Conservation (phyloP, 2,888 invertebrate genomes). For the Tricholauxania praeusta region DNA sequence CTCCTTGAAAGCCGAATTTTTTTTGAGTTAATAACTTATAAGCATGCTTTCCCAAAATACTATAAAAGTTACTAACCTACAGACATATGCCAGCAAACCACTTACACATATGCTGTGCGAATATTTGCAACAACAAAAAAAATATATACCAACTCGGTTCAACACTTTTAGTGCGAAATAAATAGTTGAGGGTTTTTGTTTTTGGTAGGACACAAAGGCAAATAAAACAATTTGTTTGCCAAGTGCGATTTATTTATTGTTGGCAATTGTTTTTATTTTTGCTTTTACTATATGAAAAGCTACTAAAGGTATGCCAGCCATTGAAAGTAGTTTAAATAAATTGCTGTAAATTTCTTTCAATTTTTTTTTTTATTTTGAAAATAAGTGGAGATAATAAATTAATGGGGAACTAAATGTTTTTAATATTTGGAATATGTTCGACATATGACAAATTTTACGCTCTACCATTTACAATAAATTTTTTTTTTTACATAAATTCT, state of each 20-base stretch:
- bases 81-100: conserved; percentile 25
- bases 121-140: conserved; percentile 7
- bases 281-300: no score
- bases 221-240: conserved; percentile 35
- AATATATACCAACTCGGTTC: conserved; percentile 19
- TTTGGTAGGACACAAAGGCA: conserved; percentile 13
- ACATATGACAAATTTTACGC: no score
- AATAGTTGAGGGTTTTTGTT: conserved; percentile 27
- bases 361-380: no score
- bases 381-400: no score
- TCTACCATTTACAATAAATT: no score
- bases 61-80: conserved; percentile 13
- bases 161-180: conserved; percentile 40
- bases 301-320: no score
- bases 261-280: conserved; percentile 12
- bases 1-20: conserved; percentile 22
- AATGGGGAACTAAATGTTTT: no score
- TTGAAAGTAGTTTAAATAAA: no score
- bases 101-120: conserved; percentile 2
- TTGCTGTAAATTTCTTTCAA: no score
- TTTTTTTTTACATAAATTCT: no score
- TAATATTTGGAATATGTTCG: no score
- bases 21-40: conserved; percentile 36
- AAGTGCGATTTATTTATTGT: conserved; percentile 38
- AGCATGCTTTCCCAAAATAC: conserved; percentile 25